Evolutionary conservation across 2,797 vertebrate genomes (phyloP), one percentile per base, ranked within the genome.

Genomic region (Alcedo atthis): DNA sequence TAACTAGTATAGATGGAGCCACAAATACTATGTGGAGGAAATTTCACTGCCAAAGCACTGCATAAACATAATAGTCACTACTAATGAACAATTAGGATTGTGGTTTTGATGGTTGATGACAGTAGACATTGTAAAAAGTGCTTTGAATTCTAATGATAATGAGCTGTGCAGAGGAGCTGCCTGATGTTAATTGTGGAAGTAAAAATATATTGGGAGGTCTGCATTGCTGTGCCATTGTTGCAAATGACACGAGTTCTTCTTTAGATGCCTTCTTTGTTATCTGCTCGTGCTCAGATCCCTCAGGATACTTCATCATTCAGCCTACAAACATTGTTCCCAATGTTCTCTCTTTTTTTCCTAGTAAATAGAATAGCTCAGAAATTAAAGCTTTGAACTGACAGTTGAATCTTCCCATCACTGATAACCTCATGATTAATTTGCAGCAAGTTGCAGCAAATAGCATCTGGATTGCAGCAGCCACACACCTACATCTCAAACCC

Each of bases 381-480:
- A 85, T 33, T 26, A 75, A 80, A 78, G 68, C 85, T 88, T 89
- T 88, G 86, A 88, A 76, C 51, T 84, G 71, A 54, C 53, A 86
- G 53, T 86, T 58, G 55, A 83, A 51, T 93, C 74, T 76, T 93
- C 89, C 37, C 40, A 64, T 92, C 54, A 15, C 64, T 68, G 74
- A 84, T 76, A 93, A 73, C 70, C 55, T 94, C 70, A 43, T 96
- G 89, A 89, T 80, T 87, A 25, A 58, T 74, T 91, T 86, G 57
- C 71, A 71, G 84, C 49, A 40, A 45, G 68, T 90, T 45, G 26
- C 53, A 55, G 79, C 83, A 84, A 91, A 86, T 74, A 74, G 53
- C 45, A 12, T 84, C 81, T 80, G 79, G 90, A 77, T 86, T 88
- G 77, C 46, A 58, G 21, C 15, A 77, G 70, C 54, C 7, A 5